phyloP scores from a whole-genome alignment of 53 echinoderm and acorn worm genomes.

The Patiria pectinifera region DNA sequence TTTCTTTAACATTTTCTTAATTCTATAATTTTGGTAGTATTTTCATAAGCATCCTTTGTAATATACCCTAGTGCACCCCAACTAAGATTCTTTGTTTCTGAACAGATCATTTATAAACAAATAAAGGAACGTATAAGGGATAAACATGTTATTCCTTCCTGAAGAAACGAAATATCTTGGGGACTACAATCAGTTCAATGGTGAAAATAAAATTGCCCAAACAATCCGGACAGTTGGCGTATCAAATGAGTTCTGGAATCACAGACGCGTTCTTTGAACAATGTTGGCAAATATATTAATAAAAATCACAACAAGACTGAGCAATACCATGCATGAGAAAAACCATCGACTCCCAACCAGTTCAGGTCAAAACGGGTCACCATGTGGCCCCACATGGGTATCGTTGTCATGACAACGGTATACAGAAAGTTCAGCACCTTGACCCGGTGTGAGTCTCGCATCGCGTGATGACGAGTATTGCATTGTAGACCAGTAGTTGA shows the following conservation, averaged over 20 bases:
- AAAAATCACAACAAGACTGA: not conserved
- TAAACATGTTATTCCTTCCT: not conserved
- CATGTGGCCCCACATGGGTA: not conserved
- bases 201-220: too few species aligned
- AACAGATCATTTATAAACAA: not conserved
- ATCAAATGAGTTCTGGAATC: too few species aligned
- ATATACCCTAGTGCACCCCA: too few species aligned
- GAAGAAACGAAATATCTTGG: too few species aligned
- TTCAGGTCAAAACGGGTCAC: not conserved
- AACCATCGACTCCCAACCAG: not conserved
- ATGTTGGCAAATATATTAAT: too few species aligned
- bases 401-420: constrained; percentile 52
- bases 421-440: constrained; percentile 41
- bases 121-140: not conserved
- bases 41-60: too few species aligned
- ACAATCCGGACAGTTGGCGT: too few species aligned
- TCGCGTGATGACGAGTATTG: not conserved
- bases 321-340: not conserved
- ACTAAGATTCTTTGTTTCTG: too few species aligned
- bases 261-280: too few species aligned
- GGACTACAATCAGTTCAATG: too few species aligned
- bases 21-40: too few species aligned
- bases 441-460: constrained; percentile 1
- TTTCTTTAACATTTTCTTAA: too few species aligned
- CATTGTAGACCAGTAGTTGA: not conserved